A percentile compares a stretch with the other conserved stretches of the same genome.
Evolutionary conservation across 2,113 vertebrate genomes (phyloP).

Genomic region (Eidolon helvum): DNA sequence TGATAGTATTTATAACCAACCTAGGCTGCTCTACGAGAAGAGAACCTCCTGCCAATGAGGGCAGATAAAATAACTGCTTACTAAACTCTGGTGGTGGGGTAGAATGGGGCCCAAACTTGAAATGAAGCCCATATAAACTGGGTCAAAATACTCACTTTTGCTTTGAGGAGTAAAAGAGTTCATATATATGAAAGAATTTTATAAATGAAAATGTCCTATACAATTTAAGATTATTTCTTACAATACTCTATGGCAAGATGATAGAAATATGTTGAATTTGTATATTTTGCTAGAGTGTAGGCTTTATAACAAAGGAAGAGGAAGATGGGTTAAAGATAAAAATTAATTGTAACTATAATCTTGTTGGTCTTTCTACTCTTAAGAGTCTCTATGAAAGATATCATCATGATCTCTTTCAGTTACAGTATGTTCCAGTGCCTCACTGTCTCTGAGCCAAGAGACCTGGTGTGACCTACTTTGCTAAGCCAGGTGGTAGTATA

Average conservation of each 20-base stretch:
- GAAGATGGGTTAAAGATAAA: background rate
- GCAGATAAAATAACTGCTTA: background rate
- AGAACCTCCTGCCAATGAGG: background rate
- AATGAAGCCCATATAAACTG: background rate
- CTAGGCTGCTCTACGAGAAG: background rate
- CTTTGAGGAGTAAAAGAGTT: background rate
- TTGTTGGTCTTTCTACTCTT: background rate
- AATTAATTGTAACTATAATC: background rate
- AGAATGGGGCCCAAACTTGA: background rate
- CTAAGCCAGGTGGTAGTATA: background rate
- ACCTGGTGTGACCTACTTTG: slow-evolving; percentile 55
- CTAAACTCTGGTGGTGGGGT: background rate
- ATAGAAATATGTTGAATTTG: background rate
- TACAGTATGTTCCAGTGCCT: background rate
- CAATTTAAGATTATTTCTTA: background rate
- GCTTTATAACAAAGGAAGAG: background rate
- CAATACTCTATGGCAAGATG: background rate
- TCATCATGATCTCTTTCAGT: slow-evolving; percentile 21
- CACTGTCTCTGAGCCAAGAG: slow-evolving; percentile 38
- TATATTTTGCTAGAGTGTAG: background rate
- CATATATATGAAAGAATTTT: background rate
- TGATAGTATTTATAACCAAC: background rate
- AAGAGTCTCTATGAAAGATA: background rate
- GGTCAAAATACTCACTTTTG: background rate
- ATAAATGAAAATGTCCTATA: background rate